Evolutionary conservation across 92 coral and sea anemone genomes (phyloP).

Genomic region (Porites rus): DNA sequence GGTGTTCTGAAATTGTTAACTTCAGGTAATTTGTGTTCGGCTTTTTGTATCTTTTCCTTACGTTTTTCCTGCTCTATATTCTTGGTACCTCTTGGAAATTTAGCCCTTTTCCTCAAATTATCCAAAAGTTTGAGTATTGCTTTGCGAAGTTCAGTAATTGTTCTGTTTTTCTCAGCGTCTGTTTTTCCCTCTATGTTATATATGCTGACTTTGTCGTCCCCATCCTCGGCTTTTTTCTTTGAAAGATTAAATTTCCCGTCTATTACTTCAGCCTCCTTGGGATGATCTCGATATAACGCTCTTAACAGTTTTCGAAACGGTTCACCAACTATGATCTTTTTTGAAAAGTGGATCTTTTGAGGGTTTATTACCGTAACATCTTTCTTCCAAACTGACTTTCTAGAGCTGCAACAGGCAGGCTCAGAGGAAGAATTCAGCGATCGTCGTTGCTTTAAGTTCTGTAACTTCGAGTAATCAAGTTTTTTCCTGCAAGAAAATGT

Average conservation of each 20-base stretch:
- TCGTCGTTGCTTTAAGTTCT: conserved; percentile 2
- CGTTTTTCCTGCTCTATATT: background rate
- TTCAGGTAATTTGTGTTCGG: background rate
- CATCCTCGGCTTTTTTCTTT: background rate
- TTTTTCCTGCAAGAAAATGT: background rate
- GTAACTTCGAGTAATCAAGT: background rate
- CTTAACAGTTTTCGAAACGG: conserved; percentile 34
- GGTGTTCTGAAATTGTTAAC: background rate
- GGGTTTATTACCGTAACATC: conserved; percentile 25
- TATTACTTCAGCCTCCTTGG: conserved; percentile 11
- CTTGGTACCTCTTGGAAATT: background rate
- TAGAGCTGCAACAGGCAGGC: background rate
- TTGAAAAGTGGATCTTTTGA: conserved; percentile 7
- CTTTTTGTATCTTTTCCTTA: background rate
- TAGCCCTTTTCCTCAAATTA: conserved; percentile 5
- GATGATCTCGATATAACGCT: conserved; percentile 14
- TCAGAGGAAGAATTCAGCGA: background rate
- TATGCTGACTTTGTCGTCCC: conserved; percentile 1
- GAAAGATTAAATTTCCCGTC: conserved; percentile 12
- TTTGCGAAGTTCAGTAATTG: conserved; percentile 31
- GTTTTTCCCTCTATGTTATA: conserved; percentile 12
- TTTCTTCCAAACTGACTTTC: background rate
- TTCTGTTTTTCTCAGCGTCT: conserved; percentile 32
- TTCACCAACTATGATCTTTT: conserved; percentile 11
- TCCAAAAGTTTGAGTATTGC: conserved; percentile 34